A percentile compares a stretch with the other conserved stretches of the same genome.
These are phyloP conservation scores for Prosopocoilus inquinatus DNA, from an alignment of 2,888 invertebrate species.

Conservation along the genomic window DNA sequence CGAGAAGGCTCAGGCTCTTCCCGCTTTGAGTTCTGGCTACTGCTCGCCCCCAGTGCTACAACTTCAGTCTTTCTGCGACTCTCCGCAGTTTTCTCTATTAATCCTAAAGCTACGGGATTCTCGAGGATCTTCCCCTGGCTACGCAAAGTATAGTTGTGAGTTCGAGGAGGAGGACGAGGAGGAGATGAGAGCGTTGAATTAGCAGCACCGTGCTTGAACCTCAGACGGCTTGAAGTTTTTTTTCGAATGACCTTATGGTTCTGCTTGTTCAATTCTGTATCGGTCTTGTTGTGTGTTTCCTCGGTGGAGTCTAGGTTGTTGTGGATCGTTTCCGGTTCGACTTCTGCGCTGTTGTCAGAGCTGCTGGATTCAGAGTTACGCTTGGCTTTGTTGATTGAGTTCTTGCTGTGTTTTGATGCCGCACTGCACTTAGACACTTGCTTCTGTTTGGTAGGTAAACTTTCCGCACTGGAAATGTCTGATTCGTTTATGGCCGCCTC, in stretches of 20 bases:
- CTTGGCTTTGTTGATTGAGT: conserved; percentile 7
- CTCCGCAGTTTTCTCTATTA: conserved; percentile 39
- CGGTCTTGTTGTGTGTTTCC: conserved; percentile 9
- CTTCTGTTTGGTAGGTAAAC: conserved; percentile 17
- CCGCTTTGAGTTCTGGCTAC: conserved; percentile 47
- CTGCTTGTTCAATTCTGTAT: conserved; percentile 12
- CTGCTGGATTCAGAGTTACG: neutral
- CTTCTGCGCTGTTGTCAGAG: conserved; percentile 3
- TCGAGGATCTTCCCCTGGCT: conserved; percentile 44
- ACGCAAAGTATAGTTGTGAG: conserved; percentile 49
- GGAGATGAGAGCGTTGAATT: conserved; percentile 3
- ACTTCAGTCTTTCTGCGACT: conserved; percentile 46
- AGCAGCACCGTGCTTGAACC: conserved; percentile 6
- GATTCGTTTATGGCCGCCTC: conserved; percentile 18
- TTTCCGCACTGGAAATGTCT: conserved; percentile 18
- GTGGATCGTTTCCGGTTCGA: neutral
- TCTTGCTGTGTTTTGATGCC: conserved; percentile 9
- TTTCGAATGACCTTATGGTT: conserved; percentile 14
- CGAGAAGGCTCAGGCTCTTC: conserved; percentile 55
- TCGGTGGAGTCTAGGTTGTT: neutral
- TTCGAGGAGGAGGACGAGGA: neutral
- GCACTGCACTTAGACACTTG: conserved; percentile 8
- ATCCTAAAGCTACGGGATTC: conserved; percentile 20
- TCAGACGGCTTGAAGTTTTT: conserved; percentile 13
- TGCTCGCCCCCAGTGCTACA: conserved; percentile 58